Evolutionary conservation across 2,888 invertebrate genomes (phyloP), one percentile per base, ranked within the genome.

Genomic region (Eristalinus aeneus): DNA sequence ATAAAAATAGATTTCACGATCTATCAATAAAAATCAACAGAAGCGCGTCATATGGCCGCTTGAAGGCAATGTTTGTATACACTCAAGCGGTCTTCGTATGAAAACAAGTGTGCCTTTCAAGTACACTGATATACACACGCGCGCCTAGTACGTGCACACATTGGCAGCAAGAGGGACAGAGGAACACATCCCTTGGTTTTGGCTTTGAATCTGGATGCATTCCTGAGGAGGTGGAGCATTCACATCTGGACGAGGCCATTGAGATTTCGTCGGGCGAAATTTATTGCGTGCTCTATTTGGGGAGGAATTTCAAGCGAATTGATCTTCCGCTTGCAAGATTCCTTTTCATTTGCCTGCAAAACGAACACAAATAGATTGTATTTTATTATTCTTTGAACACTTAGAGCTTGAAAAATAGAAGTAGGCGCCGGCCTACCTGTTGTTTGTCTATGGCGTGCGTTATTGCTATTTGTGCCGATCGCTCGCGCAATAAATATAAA

Each of bases 1-100:
- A 73, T 81, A 81, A 73, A 85, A 85, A 85, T 85, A 85, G 85
- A 81, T 53, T 81, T 81, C 79, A 80, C 56, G 81, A 81, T 80
- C 76, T 76, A 76, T 85, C 85, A 85, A 78, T 67, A 80, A 84
- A 67, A 81, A 53, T 73, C 22, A 34, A 56, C 36, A 56, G 61
- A 27, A 72, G 22, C 72, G 54, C 85, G 72, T 85, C 81, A 72
- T 85, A 54, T 60, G 20, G 23, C 46, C 56, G 63, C 34, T 32
- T 36, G 32, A 61, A 79, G 61, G 80, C 61, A 65, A 32, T 84
- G 79, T 84, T 84, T 83, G 58, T 73, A 56, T 60, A 58, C 20
- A 36, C 63, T 61, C 32, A 27, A 61, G 72, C 60, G 54, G 61
- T 69, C 46, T 67, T 63, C 23, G 65, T 74, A 58, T 53, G 64